Conservation (phyloP, 1,140 invertebrate genomes). For the Megathymus violae region DNA sequence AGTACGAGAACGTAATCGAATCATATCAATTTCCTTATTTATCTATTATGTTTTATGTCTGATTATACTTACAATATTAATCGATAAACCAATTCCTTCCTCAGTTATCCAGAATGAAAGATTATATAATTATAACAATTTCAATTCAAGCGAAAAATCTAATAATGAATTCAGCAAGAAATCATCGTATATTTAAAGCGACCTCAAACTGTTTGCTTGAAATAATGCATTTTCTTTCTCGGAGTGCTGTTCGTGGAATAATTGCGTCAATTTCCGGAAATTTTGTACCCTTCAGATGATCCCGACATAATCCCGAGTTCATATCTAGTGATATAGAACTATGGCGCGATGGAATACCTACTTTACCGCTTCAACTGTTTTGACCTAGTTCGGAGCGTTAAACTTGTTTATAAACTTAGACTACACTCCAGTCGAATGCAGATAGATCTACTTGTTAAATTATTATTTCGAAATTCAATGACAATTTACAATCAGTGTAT, state of each 20-base stretch:
- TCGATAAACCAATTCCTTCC: too few species aligned
- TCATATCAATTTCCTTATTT: too few species aligned
- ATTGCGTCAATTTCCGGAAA: constrained; percentile 22
- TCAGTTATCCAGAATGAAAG: too few species aligned
- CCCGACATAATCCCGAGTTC: constrained; percentile 7
- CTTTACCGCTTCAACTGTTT: neutral
- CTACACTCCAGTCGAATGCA: neutral
- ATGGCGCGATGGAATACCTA: neutral
- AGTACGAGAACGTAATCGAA: too few species aligned
- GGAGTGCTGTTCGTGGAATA: constrained; percentile 21
- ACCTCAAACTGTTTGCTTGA: constrained; percentile 17
- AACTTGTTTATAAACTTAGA: neutral
- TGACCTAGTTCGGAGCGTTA: neutral
- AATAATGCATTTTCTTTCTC: constrained; percentile 21
- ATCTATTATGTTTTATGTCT: too few species aligned
- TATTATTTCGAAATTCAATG: too few species aligned
- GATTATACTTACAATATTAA: too few species aligned
- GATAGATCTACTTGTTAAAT: too few species aligned
- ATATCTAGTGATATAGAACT: neutral
- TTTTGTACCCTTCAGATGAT: constrained; percentile 18
- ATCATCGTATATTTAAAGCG: constrained; percentile 20
- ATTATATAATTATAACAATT: constrained; percentile 1
- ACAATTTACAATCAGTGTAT: too few species aligned
- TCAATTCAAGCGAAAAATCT: neutral
- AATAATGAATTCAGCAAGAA: neutral